Evolutionary conservation across 2,888 invertebrate genomes (phyloP), one percentile per base, ranked within the genome.

Genomic region (Thecocarcelia acutangulata): DNA sequence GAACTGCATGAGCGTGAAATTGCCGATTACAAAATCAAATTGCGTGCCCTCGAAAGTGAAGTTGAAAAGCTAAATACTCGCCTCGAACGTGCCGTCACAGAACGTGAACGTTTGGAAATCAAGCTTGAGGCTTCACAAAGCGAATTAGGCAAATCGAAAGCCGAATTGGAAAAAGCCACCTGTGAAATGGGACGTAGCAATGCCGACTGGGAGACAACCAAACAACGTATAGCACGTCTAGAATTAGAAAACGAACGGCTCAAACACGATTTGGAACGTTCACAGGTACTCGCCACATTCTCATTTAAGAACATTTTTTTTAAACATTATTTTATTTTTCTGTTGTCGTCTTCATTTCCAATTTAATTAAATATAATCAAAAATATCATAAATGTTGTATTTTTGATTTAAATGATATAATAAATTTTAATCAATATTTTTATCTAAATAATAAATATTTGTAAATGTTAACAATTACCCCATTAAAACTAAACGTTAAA

Each of bases 11-110:
- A 97, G 90, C 93, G 97, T 86, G 97, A 97, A 90, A 94, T 97
- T 86, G 97, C 97, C 69, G 98, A 98, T 90, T 97, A 97, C 89
- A 97, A 97, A 91, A 96, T 97, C 94, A 97, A 97, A 91, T 93
- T 97, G 80, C 97, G 97, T 87, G 94, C 96, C 15, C 92, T 97
- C 74, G 97, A 97, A 90, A 97, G 97, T 86, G 97, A 97, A 92
- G 97, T 97, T 12, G 96, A 97, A 89, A 96, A 97, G 91, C 92
- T 96, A 70, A 95, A 95, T 75, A 96, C 96, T 37, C 93, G 97
- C 77, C 92, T 97, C 84, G 97, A 97, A 90, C 93, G 97, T 87
- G 96, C 96, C 24, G 95, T 96, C 88, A 95, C 96, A 0, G 97
- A 97, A 89, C 96, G 97, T 88, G 97, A 97, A 88, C 93, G 97